These are phyloP conservation scores for Lepilemur septentrionalis DNA, from an alignment of 2,797 vertebrate genomes.

Conservation along the genomic window DNA sequence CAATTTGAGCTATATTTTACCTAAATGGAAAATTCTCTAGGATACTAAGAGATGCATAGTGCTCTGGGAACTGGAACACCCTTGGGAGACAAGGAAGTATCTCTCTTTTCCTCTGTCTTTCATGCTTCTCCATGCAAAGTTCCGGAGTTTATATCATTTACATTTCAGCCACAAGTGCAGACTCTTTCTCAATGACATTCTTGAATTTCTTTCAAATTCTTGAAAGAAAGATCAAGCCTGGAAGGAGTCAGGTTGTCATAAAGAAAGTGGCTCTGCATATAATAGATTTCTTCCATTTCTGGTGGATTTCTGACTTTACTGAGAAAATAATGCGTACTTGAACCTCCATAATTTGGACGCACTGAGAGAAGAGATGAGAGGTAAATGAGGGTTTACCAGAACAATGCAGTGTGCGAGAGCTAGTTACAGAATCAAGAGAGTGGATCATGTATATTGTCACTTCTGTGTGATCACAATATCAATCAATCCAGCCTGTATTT, in stretches of 20 bases:
- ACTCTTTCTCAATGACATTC: background rate
- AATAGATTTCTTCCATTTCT: no score
- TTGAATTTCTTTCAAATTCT: background rate
- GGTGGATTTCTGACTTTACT: no score
- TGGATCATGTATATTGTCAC: background rate
- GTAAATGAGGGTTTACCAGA: background rate
- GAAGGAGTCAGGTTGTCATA: background rate
- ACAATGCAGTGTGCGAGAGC: background rate
- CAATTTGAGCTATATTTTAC: background rate
- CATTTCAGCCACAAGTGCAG: constrained; percentile 1
- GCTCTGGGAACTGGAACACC: background rate
- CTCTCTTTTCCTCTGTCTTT: background rate
- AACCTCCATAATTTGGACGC: background rate
- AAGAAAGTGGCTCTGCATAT: no score
- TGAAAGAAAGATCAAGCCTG: background rate
- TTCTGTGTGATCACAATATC: background rate
- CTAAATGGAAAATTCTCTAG: constrained; percentile 20
- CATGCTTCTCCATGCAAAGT: background rate
- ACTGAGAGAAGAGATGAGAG: background rate
- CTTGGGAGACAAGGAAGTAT: background rate
- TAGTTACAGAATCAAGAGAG: background rate
- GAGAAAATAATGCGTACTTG: background rate
- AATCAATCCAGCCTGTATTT: background rate
- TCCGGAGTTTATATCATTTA: background rate
- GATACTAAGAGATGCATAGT: background rate